phyloP scores from a whole-genome alignment of 2,113 vertebrate genomes.

The Ophthalmotilapia sp. region DNA sequence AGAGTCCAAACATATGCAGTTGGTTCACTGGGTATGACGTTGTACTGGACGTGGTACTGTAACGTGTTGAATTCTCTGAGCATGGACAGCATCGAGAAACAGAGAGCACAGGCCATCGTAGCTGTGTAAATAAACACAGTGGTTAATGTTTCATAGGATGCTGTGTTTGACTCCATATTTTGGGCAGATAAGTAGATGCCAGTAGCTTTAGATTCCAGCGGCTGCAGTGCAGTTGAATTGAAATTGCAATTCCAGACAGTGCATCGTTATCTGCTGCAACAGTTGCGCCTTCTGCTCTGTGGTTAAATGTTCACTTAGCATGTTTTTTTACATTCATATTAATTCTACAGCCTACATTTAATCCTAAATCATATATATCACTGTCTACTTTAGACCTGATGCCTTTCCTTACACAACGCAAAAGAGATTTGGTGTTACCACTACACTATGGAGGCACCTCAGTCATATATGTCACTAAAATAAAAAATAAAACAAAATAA shows the following conservation, averaged over 20 bases:
- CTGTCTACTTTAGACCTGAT: not conserved
- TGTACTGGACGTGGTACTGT: not conserved
- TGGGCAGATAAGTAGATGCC: not conserved
- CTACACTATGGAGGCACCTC: not conserved
- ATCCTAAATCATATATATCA: not conserved
- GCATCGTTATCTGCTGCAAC: not conserved
- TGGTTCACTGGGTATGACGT: not conserved
- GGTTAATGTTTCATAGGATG: conserved; percentile 49
- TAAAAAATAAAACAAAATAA: not conserved
- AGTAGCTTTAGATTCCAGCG: not conserved
- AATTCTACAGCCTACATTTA: not conserved
- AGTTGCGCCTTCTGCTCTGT: not conserved
- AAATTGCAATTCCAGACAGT: not conserved
- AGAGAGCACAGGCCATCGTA: not conserved
- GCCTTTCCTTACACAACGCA: not conserved
- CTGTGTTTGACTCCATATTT: not conserved
- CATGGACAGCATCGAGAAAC: not conserved
- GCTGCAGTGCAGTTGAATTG: not conserved
- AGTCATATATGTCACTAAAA: not conserved
- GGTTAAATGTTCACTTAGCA: not conserved
- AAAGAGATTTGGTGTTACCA: not conserved
- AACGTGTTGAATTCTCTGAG: not conserved
- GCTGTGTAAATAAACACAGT: conserved; percentile 19
- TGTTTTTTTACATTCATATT: not conserved
- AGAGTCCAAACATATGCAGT: conserved; percentile 4